Base-by-base conservation (phyloP, 2,797 vertebrate species). In the Sarcoramphus papa region DNA sequence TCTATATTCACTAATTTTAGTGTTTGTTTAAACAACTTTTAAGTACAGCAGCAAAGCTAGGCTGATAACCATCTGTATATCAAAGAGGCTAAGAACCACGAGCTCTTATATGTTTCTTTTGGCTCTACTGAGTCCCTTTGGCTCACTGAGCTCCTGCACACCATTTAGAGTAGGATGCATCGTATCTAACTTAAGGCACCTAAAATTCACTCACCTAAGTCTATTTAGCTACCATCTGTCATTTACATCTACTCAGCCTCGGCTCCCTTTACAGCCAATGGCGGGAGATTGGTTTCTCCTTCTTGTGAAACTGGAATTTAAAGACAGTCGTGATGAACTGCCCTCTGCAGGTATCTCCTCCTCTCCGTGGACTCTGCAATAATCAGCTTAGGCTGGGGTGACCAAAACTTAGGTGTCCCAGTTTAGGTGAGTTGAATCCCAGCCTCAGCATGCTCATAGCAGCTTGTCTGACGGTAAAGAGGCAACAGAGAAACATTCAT, bases 401-500 rank as follows among this genome's bases (percentile, higher is more conserved):
- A 60, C 45, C 30, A 64, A 31, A 40, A 35, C 12, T 25, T 5
- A 2, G 25, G 21, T 51, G 30, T 16, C 19, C 19, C 50, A 80
- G 21, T 20, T 69, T 19, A 88, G 14, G 24, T 5, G 13, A 88
- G 21, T 27, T n/a, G 20, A 88, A 80, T 25, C 51, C 48, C 64
- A 88, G 27, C 10, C 35, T 48, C 18, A 47, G 17, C 4, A 6
- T 2, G 7, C 9, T 78, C 35, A 41, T 1, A 86, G 57, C 6
- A 60, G 18, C 14, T 50, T 53, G 5, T 35, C 31, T 11, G 2
- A 1, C 3, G 27, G 24, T 41, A 41, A 57, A 57, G 31, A 60
- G 14, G 40, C 17, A 72, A 60, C 21, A 56, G 35, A 47, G 33
- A 62, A 84, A 41, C 45, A 10, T 68, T 21, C 0, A 0, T 22